Evolutionary conservation across 1,140 invertebrate genomes (phyloP), one percentile per base, ranked within the genome.

Genomic region (Drosophila sproati): DNA sequence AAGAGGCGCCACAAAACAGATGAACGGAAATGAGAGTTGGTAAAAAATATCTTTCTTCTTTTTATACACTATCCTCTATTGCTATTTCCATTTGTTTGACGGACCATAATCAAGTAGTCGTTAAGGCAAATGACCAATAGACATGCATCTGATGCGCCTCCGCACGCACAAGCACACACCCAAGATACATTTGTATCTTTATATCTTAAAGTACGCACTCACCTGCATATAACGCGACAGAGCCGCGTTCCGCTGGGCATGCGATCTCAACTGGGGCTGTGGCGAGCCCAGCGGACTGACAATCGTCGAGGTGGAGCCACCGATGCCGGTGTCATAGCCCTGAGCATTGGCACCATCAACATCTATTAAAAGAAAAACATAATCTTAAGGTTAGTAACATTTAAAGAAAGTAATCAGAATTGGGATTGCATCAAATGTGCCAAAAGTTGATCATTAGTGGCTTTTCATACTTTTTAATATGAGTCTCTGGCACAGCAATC

Each of bases 281-380:
- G 91, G 91, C 2, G 91, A 92, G 45, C 91, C 91, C 59, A 92
- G 63, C 41, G 91, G 91, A 78, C 91, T 92, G 59, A 93, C 90
- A 78, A 92, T 93, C 51, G 90, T 92, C 62, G 91, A 92, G 73
- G 91, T 92, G 66, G 92, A 92, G 55, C 91, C 91, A 50, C 91
- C 91, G 78, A 92, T 92, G 47, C 91, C 91, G 52, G 92, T 92
- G 77, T 92, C 92, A 80, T 92, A 92, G 80, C 88, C 91, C 80
- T 91, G 82, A 75, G 90, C 77, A 79, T 91, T 89, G 80, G 80
- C 91, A 77, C 91, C 88, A 82, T 92, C 91, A 63, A 92, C 91
- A 92, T 92, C 91, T 92, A 73, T 20, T 41, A 48, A 34, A 34
- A 5, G 28, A 39, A 28, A 28, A 20, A 20, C 20, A 20, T 20